Conservation (phyloP, 2,888 invertebrate genomes). For the Elegia similella region DNA sequence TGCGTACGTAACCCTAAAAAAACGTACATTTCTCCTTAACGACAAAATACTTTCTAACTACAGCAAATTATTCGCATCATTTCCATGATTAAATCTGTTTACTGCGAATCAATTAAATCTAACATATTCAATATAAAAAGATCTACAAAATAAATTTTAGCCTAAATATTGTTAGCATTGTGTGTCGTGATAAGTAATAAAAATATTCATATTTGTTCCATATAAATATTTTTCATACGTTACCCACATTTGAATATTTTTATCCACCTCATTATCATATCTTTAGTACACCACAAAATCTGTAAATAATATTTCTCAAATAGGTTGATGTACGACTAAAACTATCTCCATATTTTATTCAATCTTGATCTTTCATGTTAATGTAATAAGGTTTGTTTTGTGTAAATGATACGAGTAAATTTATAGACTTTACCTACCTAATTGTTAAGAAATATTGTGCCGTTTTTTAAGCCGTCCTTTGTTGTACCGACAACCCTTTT, state of each 20-base stretch:
- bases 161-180: neutral
- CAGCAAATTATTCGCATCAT: too few relatives aligned
- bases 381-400: neutral
- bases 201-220: neutral
- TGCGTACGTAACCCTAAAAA: too few relatives aligned
- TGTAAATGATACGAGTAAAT: neutral
- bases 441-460: conserved; percentile 3
- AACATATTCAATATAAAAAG: neutral
- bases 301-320: neutral
- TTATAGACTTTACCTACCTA: neutral
- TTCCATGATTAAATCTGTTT: neutral
- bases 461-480: conserved; percentile 6
- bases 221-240: neutral
- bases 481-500: conserved; percentile 33
- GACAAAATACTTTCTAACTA: too few relatives aligned
- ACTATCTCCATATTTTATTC: neutral
- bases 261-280: neutral
- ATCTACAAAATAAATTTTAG: neutral
- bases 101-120: neutral
- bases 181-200: neutral
- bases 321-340: neutral
- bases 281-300: neutral
- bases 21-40: too few relatives aligned
- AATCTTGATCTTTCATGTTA: neutral
- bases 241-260: neutral